Percentiles rank a stretch among this genome's conserved stretches.
Conservation (phyloP, 2,888 invertebrate genomes). For the Gryllus longicercus region DNA sequence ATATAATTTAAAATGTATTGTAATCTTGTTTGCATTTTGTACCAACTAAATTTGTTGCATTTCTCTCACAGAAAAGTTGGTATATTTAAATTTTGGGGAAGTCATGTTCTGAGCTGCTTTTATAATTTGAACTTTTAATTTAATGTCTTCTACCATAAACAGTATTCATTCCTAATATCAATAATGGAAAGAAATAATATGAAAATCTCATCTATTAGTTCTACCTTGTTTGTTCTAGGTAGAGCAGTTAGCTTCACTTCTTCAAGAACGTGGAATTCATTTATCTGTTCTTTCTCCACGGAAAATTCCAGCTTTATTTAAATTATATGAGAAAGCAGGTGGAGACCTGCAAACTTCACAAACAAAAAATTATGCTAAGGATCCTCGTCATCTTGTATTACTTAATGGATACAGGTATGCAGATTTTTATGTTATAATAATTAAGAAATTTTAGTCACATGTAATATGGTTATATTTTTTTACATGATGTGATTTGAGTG, state of each 20-base stretch:
- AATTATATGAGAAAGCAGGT: conserved; percentile 86
- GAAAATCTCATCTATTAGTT: conserved; percentile 23
- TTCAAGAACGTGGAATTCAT: conserved; percentile 66
- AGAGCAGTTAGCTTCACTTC: not conserved
- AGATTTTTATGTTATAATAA: not conserved
- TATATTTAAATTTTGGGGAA: no score
- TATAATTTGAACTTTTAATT: no score
- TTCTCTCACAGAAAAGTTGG: no score
- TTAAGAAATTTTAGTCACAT: no score
- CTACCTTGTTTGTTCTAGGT: conserved; percentile 42
- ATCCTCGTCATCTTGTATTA: conserved; percentile 75
- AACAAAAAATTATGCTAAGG: conserved; percentile 88
- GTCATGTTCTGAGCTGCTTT: no score
- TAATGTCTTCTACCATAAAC: no score
- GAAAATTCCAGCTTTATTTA: conserved; percentile 79
- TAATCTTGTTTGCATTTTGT: no score
- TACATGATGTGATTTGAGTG: no score
- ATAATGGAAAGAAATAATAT: not conserved
- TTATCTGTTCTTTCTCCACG: conserved; percentile 85
- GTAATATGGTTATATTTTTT: no score
- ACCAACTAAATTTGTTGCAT: no score
- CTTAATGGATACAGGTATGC: conserved; percentile 65
- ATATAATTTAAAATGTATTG: no score
- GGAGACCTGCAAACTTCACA: conserved; percentile 75
- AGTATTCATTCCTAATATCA: no score